Percentiles rank a stretch among this genome's conserved stretches.
These are phyloP conservation scores for Brachypodius melanocephalos DNA, from an alignment of 2,113 vertebrate species.

Conservation along the genomic window DNA sequence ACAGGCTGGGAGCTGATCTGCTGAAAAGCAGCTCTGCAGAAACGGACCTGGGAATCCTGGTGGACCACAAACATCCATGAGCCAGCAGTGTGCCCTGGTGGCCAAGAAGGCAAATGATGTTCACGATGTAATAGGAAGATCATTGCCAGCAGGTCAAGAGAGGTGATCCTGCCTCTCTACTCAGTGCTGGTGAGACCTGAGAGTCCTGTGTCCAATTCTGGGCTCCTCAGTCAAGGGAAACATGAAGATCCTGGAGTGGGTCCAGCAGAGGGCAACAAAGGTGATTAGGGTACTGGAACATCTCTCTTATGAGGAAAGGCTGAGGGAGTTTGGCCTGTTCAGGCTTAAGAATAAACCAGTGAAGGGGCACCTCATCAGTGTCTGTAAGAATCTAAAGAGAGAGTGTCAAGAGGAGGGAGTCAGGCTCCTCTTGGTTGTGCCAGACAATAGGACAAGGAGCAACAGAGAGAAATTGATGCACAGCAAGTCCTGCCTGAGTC, in stretches of 20 bases:
- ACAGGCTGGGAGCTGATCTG: background rate
- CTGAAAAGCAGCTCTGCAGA: background rate
- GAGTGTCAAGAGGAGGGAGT: background rate
- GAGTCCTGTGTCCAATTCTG: background rate
- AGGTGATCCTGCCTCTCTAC: background rate
- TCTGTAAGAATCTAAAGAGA: background rate
- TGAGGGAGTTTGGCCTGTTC: background rate
- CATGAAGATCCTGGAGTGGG: background rate
- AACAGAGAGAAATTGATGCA: background rate
- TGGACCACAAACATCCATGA: background rate
- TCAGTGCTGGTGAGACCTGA: background rate
- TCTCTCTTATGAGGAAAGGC: background rate
- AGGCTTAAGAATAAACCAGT: background rate
- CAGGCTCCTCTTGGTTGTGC: background rate
- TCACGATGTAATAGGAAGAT: background rate
- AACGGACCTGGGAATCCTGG: background rate
- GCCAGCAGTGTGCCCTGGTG: background rate
- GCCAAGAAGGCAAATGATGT: background rate
- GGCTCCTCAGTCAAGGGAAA: background rate
- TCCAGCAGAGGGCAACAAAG: background rate
- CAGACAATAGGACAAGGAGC: background rate
- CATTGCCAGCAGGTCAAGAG: fast-evolving
- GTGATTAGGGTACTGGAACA: too few relatives aligned
- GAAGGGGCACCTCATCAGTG: background rate
- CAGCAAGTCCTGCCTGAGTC: background rate